Conservation (phyloP, 2,113 vertebrate species). For the Cariama cristata region DNA sequence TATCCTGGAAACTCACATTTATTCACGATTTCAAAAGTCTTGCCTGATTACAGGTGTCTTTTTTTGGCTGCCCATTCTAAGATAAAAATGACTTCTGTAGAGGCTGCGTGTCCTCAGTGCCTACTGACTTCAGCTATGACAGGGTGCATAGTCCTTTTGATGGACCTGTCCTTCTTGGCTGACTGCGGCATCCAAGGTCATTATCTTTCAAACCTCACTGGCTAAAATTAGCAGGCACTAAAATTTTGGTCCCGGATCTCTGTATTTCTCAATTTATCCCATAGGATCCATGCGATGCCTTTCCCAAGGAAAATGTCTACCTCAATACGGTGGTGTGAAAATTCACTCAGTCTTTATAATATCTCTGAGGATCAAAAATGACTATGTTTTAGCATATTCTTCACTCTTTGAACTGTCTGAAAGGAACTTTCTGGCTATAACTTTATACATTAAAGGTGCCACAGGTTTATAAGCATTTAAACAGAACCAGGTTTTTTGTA, state of each 20-base stretch:
- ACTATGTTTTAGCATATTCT: not conserved
- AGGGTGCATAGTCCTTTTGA: not conserved
- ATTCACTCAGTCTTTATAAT: not conserved
- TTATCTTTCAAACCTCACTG: not conserved
- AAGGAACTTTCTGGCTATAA: not conserved
- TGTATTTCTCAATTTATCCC: not conserved
- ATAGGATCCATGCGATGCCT: not conserved
- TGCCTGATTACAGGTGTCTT: not conserved
- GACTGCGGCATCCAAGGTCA: not conserved
- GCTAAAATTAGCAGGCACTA: not conserved
- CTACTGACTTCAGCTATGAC: not conserved
- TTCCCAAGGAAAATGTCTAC: not conserved
- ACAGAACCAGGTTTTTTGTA: not conserved
- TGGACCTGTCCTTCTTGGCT: not conserved
- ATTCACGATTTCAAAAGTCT: not conserved
- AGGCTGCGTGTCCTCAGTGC: not conserved
- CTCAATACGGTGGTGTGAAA: not conserved
- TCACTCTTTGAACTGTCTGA: not conserved
- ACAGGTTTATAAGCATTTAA: conserved; percentile 7
- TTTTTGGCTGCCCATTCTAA: not conserved
- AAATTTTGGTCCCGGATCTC: not conserved
- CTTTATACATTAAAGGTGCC: not conserved
- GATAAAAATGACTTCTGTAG: not conserved
- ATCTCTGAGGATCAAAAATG: not conserved
- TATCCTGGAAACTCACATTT: not conserved